Base-by-base conservation (phyloP, 2,797 vertebrate species). In the Sardinella longiceps region DNA sequence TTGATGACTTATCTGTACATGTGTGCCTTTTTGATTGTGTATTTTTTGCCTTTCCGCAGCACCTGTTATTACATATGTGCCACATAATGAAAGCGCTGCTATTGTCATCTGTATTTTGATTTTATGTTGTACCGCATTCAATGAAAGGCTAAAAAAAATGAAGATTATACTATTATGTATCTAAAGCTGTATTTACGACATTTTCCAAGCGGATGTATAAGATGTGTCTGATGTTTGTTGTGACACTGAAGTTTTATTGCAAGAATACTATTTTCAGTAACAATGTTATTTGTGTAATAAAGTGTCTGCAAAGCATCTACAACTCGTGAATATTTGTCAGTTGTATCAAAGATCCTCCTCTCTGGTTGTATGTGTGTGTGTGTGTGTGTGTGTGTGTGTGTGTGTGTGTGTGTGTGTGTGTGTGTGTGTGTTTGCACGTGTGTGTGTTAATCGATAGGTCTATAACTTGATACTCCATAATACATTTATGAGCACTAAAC, bases 201-300 rank as follows among this genome's bases (percentile, higher is more conserved):
- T 91, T 94, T 95, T 92, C 90, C 92, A 92, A 94, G 95, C 93
- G 95, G 92, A 91, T 94, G 95, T 92, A 93, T 92, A 93, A 91
- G 95, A 94, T 91, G 96, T 96, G 94, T 97, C 94, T 95, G 95
- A 98, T 98, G 97, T 98, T 97, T 97, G 94, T 94, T 95, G 94
- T 96, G 91, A 94, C 93, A 97, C 95, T 94, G 96, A 97, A 92
- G 95, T 97, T 97, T 97, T 95, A 96, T 96, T 97, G 97, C 97
- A 97, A 98, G 96, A 98, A 97, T 95, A 98, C 97, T 98, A 99
- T 99, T 99, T 99, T 99, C 96, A 95, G 96, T 97, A 98, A 96
- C 94, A 96, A 97, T 97, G 97, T 97, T 98, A 97, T 99, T 99
- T 99, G 98, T 99, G 98, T 98, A 99, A 99, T 99, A 99, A 99